Evolutionary conservation across 2,888 invertebrate species (phyloP), one percentile per base, ranked within the genome.

Genomic region (Tromatobia lineatoria): DNA sequence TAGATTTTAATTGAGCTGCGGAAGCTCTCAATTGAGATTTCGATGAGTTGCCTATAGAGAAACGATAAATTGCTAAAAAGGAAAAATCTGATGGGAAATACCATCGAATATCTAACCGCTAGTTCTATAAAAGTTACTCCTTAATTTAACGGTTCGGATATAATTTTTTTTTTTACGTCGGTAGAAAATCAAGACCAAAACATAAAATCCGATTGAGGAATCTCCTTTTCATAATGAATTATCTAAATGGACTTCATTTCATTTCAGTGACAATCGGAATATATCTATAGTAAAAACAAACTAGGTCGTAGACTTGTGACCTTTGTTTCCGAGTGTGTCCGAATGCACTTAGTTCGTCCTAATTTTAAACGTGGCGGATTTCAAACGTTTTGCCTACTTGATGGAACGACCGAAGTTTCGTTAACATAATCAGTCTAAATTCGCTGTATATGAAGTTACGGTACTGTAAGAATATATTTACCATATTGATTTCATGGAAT

Each of bases 1-100:
- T 85, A 69, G 84, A 85, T 85, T 85, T 85, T 85, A 85, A 85
- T 85, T 85, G 84, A 85, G 84, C 84, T 85, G 84, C 84, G 84
- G 84, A 85, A 85, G 84, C 81, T 81, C 81, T 75, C 85, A 82
- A 82, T 85, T 80, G 85, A 85, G 82, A 82, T 82, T 82, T 73
- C 82, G 79, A 85, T 82, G 82, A 80, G 80, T 85, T 85, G 79
- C 75, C 82, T 80, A 80, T 75, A 80, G 80, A 82, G 76, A 83
- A 80, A 76, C 80, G 80, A 23, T 74, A 78, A 77, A 84, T 81
- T 78, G 81, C 70, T 75, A 66, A 71, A 81, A 71, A 79, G 54
- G 42, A 73, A 81, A 77, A 78, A 74, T 64, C 20, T 38, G 64
- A 64, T 38, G 38, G 64, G 38, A 20, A 42, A 64, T 64, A 64